Percentiles rank a stretch among this genome's conserved stretches.
Evolutionary conservation across 1,140 invertebrate genomes (phyloP).

Genomic region (Gerris buenoi): DNA sequence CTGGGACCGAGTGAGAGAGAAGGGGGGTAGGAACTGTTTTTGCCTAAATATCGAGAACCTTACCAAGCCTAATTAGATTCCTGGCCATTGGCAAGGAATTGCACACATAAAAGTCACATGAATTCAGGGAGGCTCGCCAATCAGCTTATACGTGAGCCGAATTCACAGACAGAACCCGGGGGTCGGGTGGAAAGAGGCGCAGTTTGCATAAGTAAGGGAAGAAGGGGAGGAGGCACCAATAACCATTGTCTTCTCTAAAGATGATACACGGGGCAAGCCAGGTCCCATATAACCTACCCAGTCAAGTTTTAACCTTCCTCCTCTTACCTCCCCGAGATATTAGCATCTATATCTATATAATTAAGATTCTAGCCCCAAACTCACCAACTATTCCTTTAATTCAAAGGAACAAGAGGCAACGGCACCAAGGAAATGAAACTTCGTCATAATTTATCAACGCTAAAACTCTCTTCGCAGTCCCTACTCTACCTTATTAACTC

Average conservation of each 20-base stretch:
- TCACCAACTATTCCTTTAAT: no score
- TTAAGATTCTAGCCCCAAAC: not conserved
- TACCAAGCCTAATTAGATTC: not conserved
- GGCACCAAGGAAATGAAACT: no score
- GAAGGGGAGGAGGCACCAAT: not conserved
- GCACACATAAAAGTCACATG: not conserved
- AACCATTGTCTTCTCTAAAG: not conserved
- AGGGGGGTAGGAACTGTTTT: no score
- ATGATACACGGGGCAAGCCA: not conserved
- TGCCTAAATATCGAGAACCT: no score
- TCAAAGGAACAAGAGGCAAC: no score
- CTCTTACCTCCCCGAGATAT: not conserved
- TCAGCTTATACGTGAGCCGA: not conserved
- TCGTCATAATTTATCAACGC: no score
- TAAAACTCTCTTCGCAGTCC: no score
- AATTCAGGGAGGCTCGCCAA: not conserved
- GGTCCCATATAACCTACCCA: not conserved
- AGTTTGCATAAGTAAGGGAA: not conserved
- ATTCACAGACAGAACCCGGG: no score
- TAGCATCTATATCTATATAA: not conserved
- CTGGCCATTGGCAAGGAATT: not conserved
- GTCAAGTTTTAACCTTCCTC: not conserved
- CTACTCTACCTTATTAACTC: no score
- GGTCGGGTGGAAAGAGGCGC: not conserved
- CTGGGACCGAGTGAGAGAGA: no score